Evolutionary conservation across 2,113 vertebrate species (phyloP), one percentile per base, ranked within the genome.

Genomic region (Lutjanus erythropterus): DNA sequence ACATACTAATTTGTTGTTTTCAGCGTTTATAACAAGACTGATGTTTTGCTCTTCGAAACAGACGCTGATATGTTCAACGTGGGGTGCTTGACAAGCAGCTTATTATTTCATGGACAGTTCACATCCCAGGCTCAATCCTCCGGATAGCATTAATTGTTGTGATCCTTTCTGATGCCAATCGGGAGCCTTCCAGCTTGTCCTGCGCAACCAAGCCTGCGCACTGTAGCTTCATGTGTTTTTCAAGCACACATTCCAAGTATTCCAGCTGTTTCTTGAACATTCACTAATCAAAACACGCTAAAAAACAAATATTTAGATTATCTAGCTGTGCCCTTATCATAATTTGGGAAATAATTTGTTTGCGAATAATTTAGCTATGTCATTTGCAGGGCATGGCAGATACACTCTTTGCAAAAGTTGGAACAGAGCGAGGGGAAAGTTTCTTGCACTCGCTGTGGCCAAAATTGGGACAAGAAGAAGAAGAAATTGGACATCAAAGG

Each of bases 401-500:
- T 86, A 62, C 35, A 18, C 84, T 71, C 61, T 39, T 39, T 6
- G 41, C 39, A 66, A 86, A 85, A 91, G 86, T 89, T 84, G 66
- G 71, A 90, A 75, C 6, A 60, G 41, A 73, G 74, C 15, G 39
- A 78, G 86, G 78, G 89, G 83, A 92, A 88, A 87, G 75, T 87
- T 93, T 49, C 89, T 33, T 8, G n/a, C 42, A 11, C 21, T 81
- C 50, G 65, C 83, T 77, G 59, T 72, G 86, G 89, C 81, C 89
- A 84, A 88, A 93, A 90, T 82, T 83, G 78, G 77, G 83, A 89
- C 77, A 73, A 73, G 59, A 83, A 80, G 82, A 72, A 78, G 77
- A 92, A 83, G 66, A 88, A 90, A 94, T 91, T 76, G 84, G 80
- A 91, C 86, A 93, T 95, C 91, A 95, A 95, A 95, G 86, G 90